Conservation (phyloP, 2,888 invertebrate genomes). For the Clivina fossor region DNA sequence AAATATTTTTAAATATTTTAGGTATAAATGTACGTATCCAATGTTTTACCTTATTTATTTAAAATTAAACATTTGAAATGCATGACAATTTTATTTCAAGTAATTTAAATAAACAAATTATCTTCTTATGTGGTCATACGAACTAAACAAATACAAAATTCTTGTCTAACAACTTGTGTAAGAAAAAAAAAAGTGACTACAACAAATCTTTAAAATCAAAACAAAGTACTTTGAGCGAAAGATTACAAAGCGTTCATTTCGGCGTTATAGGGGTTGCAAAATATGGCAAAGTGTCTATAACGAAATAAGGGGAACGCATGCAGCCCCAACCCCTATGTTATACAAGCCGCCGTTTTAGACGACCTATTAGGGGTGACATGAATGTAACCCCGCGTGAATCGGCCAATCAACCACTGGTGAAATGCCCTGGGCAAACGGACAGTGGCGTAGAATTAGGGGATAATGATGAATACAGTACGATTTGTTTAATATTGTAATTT, state of each 20-base stretch:
- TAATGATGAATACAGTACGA: not conserved
- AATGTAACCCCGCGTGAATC: not conserved
- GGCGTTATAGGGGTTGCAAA: not conserved
- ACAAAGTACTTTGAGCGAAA: not conserved
- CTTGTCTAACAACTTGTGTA: too few relatives aligned
- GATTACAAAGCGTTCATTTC: not conserved
- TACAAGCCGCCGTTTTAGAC: not conserved
- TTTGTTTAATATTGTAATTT: too few relatives aligned
- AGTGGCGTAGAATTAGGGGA: not conserved
- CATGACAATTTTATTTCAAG: too few relatives aligned
- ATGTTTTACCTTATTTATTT: too few relatives aligned
- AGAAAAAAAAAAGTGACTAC: too few relatives aligned
- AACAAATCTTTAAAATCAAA: slow-evolving; percentile 3
- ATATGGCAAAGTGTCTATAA: not conserved
- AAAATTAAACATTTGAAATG: too few relatives aligned
- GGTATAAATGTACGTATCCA: too few relatives aligned
- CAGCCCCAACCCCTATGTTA: not conserved
- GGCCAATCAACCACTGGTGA: slow-evolving; percentile 8
- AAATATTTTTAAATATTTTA: too few relatives aligned
- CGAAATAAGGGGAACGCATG: not conserved
- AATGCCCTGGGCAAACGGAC: too few relatives aligned
- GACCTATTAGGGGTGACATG: slow-evolving; percentile 1
- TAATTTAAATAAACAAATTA: too few relatives aligned
- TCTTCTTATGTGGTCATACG: too few relatives aligned
- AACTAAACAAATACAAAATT: too few relatives aligned